phyloP scores from a whole-genome alignment of 2,888 invertebrate species.

The Cheilosia soror region DNA sequence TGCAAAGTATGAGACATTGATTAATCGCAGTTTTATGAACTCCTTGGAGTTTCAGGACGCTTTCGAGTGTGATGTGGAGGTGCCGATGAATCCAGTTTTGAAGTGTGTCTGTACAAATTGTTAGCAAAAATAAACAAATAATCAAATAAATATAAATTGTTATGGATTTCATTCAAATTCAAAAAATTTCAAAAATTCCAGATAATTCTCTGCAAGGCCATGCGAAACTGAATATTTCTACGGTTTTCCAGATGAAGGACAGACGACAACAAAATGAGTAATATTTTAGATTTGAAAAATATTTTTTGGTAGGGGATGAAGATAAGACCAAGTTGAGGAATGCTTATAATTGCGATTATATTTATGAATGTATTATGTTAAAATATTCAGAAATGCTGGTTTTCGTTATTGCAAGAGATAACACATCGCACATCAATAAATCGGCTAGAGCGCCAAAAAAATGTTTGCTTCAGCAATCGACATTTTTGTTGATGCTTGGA shows the following conservation, averaged over 20 bases:
- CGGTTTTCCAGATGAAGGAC: not conserved
- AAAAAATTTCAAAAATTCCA: not conserved
- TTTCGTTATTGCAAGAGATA: no score
- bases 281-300: not conserved
- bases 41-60: conserved; percentile 79
- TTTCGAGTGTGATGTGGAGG: conserved; percentile 78
- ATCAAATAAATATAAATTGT: not conserved
- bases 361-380: no score
- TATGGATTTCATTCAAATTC: not conserved
- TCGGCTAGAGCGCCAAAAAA: no score
- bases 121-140: conserved; percentile 20
- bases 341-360: no score
- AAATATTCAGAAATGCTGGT: no score
- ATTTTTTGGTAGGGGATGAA: no score
- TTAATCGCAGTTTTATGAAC: conserved; percentile 82
- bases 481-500: no score
- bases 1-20: conserved; percentile 76
- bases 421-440: no score
- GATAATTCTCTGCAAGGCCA: not conserved
- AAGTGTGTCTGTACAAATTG: conserved; percentile 79
- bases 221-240: conserved; percentile 8
- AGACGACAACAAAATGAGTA: not conserved
- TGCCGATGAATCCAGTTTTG: conserved; percentile 80
- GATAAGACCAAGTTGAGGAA: no score
- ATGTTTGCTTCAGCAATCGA: no score